phyloP scores from a whole-genome alignment of 2,113 vertebrate species.

The Columbina picui region DNA sequence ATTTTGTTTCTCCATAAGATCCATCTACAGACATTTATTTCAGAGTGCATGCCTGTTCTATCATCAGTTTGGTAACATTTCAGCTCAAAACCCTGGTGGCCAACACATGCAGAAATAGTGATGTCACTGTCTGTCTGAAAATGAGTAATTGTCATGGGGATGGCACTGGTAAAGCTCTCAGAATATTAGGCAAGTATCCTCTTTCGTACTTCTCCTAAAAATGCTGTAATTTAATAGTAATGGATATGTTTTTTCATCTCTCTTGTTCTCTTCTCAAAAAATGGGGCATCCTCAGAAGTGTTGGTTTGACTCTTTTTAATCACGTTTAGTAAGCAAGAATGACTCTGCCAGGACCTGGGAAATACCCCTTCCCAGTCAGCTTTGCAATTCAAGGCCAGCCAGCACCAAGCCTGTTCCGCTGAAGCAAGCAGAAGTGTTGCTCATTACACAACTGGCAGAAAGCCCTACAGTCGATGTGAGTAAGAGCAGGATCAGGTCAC shows the following conservation, averaged over 20 bases:
- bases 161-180: background rate
- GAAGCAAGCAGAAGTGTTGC: background rate
- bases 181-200: background rate
- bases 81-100: background rate
- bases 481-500: background rate
- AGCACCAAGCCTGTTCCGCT: background rate
- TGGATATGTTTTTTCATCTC: background rate
- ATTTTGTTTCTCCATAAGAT: background rate
- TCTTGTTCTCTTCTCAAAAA: background rate
- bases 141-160: background rate
- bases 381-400: background rate
- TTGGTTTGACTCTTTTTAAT: background rate
- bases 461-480: background rate
- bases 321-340: background rate
- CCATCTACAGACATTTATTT: background rate
- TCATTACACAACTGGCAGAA: background rate
- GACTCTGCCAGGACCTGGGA: background rate
- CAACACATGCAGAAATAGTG: background rate
- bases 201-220: background rate
- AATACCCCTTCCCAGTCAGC: slow-evolving; percentile 25
- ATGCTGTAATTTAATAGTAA: background rate
- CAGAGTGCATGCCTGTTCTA: background rate
- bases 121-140: background rate
- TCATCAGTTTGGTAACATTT: background rate
- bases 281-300: background rate